Evolutionary conservation across 1,140 invertebrate species (phyloP).

Genomic region (Macrocentrus cingulum): DNA sequence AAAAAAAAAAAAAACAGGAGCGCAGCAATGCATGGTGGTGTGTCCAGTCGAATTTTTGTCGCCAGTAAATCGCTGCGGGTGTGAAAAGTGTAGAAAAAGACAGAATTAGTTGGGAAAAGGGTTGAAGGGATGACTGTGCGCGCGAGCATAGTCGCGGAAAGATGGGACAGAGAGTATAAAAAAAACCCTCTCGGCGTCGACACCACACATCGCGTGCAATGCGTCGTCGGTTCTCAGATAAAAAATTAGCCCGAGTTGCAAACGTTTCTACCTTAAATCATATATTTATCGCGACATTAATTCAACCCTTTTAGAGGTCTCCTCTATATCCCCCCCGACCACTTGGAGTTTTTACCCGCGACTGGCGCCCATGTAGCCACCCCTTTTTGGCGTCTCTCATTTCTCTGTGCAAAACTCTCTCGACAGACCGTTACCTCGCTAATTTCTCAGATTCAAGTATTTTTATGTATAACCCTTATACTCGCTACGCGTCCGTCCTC

Average conservation of each 20-base stretch:
- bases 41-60: slow-evolving; percentile 8
- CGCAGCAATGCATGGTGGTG: background rate
- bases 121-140: background rate
- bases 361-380: slow-evolving; percentile 35
- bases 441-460: slow-evolving; percentile 62
- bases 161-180: slow-evolving; percentile 7
- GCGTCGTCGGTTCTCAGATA: slow-evolving; percentile 55
- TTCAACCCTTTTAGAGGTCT: slow-evolving; percentile 59
- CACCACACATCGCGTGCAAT: slow-evolving; percentile 26
- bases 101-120: slow-evolving; percentile 2
- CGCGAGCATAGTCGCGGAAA: no score
- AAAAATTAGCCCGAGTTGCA: slow-evolving; percentile 60
- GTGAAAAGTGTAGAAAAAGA: no score
- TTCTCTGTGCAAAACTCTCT: slow-evolving; percentile 7
- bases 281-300: slow-evolving; percentile 63
- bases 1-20: background rate
- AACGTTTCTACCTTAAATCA: slow-evolving; percentile 61
- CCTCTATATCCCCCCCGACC: slow-evolving; percentile 37
- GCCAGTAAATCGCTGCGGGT: slow-evolving; percentile 4
- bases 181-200: slow-evolving; percentile 16
- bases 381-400: slow-evolving; percentile 6
- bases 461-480: slow-evolving; percentile 51
- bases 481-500: slow-evolving; percentile 31
- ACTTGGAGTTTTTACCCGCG: slow-evolving; percentile 30
- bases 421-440: slow-evolving; percentile 52